Evolutionary conservation across 2,888 invertebrate genomes (phyloP), one percentile per base, ranked within the genome.

Genomic region (Dicyrtomina minuta): DNA sequence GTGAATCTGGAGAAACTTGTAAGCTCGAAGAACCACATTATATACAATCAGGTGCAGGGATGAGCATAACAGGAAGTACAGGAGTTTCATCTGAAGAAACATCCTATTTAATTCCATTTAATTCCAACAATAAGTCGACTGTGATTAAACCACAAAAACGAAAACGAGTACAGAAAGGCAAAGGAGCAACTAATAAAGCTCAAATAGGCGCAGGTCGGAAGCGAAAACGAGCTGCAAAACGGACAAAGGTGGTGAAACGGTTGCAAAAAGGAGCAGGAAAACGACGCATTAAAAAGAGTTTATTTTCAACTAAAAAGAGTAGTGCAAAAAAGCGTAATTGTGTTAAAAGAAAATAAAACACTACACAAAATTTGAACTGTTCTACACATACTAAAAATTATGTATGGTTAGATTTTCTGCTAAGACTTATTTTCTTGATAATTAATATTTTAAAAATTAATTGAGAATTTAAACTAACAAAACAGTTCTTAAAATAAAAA

Each of bases 41-140:
- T 5, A 6, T 46, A 5, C 46, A 46, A 13, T 13, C 4, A 5
- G 51, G 51, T 22, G 6, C 22, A 8, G 51, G 51, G 6, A 17
- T 10, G 20, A 20, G n/a, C 15, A 49, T 8, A 24, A 5, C 20
- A 20, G 24, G 51, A 12, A 13, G 51, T 22, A 51, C 22, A 2
- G 20, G 51, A 12, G 6, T 20, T 12, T 20, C 51, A 15, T 51
- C 49, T 17, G 49, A 49, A 15, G n/a, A 15, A 15, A 15, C 49
- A 49, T 49, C 49, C 20, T 49, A 49, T 20, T 20, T 17, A 20
- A 49, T 49, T 49, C 49, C 49, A 49, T 49, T 49, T 17, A 49
- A 49, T 49, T 15, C 6, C n/a, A 49, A n/a, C n/a, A n/a, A n/a
- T n/a, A n/a, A n/a, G n/a, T n/a, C n/a, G n/a, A n/a, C n/a, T n/a